Conservation (phyloP, 2,113 vertebrate species). For the Abramis brama region DNA sequence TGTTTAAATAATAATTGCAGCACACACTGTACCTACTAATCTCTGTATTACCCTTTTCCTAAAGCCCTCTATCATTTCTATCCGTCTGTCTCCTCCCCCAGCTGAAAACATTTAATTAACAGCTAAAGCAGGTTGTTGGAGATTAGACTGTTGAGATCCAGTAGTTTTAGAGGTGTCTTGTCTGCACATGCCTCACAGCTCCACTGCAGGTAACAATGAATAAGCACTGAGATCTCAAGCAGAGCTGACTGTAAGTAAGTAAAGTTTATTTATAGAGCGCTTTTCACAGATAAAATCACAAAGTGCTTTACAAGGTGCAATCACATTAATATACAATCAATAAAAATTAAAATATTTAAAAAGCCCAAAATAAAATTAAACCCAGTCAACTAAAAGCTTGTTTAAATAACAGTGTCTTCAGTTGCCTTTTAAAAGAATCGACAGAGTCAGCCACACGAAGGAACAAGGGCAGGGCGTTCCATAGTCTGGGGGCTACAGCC, state of each 20-base stretch:
- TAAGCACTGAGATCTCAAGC: neutral
- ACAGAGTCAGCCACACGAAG: too few relatives aligned
- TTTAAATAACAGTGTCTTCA: too few relatives aligned
- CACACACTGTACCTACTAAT: neutral
- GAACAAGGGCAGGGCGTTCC: too few relatives aligned
- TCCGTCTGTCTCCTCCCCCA: slow-evolving; percentile 10
- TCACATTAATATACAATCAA: too few relatives aligned
- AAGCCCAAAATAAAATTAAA: too few relatives aligned
- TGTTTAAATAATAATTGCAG: slow-evolving; percentile 27
- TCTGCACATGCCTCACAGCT: neutral
- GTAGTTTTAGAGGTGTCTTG: neutral
- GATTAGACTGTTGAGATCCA: slow-evolving; percentile 28
- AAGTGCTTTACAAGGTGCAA: too few relatives aligned
- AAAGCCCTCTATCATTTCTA: neutral
- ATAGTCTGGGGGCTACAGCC: too few relatives aligned
- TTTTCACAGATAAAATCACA: too few relatives aligned
- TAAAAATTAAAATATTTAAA: too few relatives aligned
- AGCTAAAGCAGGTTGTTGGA: slow-evolving; percentile 3
- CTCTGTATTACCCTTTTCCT: neutral
- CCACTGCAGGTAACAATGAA: slow-evolving; percentile 1
- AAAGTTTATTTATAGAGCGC: too few relatives aligned
- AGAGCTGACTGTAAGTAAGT: neutral
- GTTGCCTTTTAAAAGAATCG: too few relatives aligned
- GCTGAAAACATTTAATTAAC: slow-evolving; percentile 29
- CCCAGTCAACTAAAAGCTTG: too few relatives aligned